Conservation (phyloP, 2,888 invertebrate species). For the Julus scandinavius region DNA sequence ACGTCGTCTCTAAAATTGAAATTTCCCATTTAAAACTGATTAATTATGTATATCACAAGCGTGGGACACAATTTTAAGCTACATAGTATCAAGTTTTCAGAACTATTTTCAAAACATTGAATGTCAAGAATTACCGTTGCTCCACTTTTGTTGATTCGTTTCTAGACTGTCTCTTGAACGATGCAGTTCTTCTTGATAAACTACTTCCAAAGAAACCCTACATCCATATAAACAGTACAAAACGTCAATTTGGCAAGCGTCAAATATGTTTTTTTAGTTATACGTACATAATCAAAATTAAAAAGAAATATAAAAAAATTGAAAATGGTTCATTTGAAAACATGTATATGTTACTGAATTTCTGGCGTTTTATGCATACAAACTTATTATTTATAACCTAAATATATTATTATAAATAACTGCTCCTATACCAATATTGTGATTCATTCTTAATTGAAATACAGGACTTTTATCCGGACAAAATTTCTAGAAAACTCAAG, state of each 20-base stretch:
- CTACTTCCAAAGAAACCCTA: constrained; percentile 7
- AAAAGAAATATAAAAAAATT: too few relatives aligned
- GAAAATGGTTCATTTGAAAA: too few relatives aligned
- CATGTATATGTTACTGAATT: too few relatives aligned
- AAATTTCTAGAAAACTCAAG: not conserved
- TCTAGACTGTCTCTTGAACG: not conserved
- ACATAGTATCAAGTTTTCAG: not conserved
- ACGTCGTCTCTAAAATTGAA: not conserved
- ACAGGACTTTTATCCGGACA: too few relatives aligned
- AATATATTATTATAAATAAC: too few relatives aligned
- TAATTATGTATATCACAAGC: not conserved
- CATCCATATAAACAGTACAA: not conserved
- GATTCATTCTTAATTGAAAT: too few relatives aligned
- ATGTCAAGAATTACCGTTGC: not conserved
- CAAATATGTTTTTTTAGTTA: not conserved
- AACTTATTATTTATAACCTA: too few relatives aligned
- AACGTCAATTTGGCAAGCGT: too few relatives aligned
- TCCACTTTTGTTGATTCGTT: not conserved
- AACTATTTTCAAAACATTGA: not conserved
- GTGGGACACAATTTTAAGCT: not conserved
- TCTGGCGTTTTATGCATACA: too few relatives aligned
- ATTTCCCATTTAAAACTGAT: not conserved
- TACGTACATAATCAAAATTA: too few relatives aligned
- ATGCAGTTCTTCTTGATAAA: not conserved
- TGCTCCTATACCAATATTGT: too few relatives aligned